Evolutionary conservation across 2,113 vertebrate genomes (phyloP), one percentile per base, ranked within the genome.

Genomic region (Acanthochromis polyacanthus): DNA sequence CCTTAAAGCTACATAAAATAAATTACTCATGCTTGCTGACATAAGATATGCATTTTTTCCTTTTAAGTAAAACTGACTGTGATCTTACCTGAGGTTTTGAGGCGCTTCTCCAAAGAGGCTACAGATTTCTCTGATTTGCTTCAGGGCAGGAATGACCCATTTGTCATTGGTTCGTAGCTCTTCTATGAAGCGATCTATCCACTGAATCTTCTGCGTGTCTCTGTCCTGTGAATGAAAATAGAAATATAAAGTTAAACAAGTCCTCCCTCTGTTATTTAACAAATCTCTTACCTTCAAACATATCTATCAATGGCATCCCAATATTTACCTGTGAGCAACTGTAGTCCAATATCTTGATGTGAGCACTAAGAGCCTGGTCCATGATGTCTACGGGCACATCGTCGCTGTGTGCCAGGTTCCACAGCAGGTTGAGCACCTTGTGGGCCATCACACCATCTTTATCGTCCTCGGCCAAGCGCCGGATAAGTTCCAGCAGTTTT

Each of bases 131-230:
- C 98, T 95, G 84, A 99, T 99, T 90, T 99, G 98, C 93, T 99
- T 99, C 89, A 99, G 91, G 81, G 98, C 98, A 81, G 98, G 98
- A 87, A 99, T 99, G 82, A 99, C 98, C 98, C 98, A 99, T 89
- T 99, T 99, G 91, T 99, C 98, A 91, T 99, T 99, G 88, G 98
- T 99, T 91, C 98, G 97, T 88, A 99, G 95, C 82, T 99, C 98
- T 94, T 99, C 98, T 95, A 99, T 99, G 93, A 99, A 99, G 67
- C 97, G 96, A 93, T 99, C 98, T 89, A 99, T 99, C 98, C 98
- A 99, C 76, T 99, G 98, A 84, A 99, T 98, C 95, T 99, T 99
- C 69, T 99, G 98, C 1, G 98, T 97, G 87, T 99, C 98, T 90
- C 98, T 94, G 91, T 99, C 98, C 98, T 99, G 91, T 76, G 93